Percentiles rank a stretch among this genome's conserved stretches.
These are phyloP conservation scores for Oreotrochilus melanogaster DNA, from an alignment of 2,113 vertebrate species.

Conservation along the genomic window DNA sequence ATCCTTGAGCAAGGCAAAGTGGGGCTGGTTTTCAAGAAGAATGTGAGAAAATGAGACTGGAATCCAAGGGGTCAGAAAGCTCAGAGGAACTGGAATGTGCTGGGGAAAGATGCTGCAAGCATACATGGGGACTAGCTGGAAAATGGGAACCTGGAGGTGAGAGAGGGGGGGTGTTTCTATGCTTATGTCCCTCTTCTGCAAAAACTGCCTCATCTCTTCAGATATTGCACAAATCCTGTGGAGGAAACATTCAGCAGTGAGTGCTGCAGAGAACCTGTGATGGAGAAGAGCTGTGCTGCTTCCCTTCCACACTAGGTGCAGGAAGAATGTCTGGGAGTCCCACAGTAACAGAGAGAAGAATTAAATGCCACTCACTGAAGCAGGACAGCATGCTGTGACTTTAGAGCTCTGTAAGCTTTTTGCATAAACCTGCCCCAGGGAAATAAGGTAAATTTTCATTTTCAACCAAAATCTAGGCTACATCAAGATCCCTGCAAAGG, in stretches of 20 bases:
- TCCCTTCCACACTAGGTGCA: background rate
- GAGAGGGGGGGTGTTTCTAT: background rate
- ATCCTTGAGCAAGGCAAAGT: accelerated
- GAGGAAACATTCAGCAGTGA: background rate
- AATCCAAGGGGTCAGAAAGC: background rate
- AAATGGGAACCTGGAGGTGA: background rate
- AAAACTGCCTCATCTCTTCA: background rate
- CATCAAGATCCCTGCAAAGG: accelerated
- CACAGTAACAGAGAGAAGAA: background rate
- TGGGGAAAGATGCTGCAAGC: background rate
- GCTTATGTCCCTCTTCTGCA: background rate
- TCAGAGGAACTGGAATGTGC: background rate
- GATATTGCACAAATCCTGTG: background rate
- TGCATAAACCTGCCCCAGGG: background rate
- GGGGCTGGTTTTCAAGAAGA: background rate
- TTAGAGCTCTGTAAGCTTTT: background rate
- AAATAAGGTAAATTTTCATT: background rate
- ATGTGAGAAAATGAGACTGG: background rate
- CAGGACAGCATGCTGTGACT: background rate
- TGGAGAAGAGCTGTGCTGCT: background rate
- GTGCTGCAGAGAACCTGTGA: background rate
- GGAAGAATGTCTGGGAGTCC: conserved; percentile 17
- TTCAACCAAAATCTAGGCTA: background rate
- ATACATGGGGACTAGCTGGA: background rate
- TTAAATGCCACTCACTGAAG: conserved; percentile 1